Evolutionary conservation across 2,888 invertebrate genomes (phyloP), one percentile per base, ranked within the genome.

Genomic region (Taphrorychus bicolor): DNA sequence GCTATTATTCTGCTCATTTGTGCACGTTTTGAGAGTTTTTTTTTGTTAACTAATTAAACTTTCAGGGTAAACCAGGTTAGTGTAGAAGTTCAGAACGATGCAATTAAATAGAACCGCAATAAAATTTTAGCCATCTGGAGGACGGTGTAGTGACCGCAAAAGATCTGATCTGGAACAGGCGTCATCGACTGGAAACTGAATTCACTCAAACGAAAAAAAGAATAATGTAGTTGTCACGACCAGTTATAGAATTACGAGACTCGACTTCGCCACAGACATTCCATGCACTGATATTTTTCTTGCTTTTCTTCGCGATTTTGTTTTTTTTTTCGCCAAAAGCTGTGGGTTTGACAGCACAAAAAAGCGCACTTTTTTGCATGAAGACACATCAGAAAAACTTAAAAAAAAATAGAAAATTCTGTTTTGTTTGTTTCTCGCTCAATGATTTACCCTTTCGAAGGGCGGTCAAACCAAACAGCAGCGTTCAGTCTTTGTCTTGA

Each of bases 161-260:
- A 5, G 14, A 45, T 57, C 42, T 40, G 18, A 56, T 58, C 32
- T 49, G 16, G 19, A 21, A 21, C n/a, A 7, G 41, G 22, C 22
- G 23, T 11, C 14, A 22, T 59, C 32, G 17, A 32, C 42, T 48
- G 22, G 45, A 59, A 59, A 22, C n/a, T 24, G 17, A 14, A 22
- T 18, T 59, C 32, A 18, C 24, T 32, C 45, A 59, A 23, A 23
- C 49, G 59, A 49, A 49, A 59, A 59, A 59, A 49, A 51, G 59
- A 49, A 24, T 49, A 59, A 59, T 59, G 59, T 22, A 59, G 59
- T 59, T 59, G 59, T 49, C 59, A 49, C 49, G 11, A 18, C 9
- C 59, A 59, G 59, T 59, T 49, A 21, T 16, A 24, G 59, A 3
- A 14, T 19, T 40, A 57, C 57, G 57, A 42, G 42, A 24, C 16